phyloP scores from a whole-genome alignment of 2,113 vertebrate genomes.

The Myrmophylax atrothorax region DNA sequence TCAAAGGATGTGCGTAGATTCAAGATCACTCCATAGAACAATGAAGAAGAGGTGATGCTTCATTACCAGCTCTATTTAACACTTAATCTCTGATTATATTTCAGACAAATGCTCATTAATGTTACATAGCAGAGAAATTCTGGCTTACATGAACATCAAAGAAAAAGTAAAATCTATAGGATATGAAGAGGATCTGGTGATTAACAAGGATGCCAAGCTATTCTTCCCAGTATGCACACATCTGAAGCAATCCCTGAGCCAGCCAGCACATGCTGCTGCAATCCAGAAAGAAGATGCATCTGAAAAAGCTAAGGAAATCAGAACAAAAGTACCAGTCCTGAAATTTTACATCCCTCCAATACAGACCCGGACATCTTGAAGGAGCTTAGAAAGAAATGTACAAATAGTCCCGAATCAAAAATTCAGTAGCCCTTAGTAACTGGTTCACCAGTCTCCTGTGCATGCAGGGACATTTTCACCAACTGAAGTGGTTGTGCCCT shows the following conservation, averaged over 20 bases:
- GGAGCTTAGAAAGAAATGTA: neutral
- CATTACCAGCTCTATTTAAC: neutral
- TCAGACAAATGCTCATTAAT: neutral
- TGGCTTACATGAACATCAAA: neutral
- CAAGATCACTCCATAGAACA: neutral
- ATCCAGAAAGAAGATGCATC: neutral
- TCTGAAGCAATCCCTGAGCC: neutral
- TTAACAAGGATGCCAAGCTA: neutral
- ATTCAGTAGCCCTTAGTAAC: neutral
- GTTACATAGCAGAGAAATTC: neutral
- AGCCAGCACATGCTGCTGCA: neutral
- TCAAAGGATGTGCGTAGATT: neutral
- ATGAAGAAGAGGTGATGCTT: neutral
- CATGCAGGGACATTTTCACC: neutral
- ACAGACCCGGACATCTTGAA: neutral
- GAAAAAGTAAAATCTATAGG: neutral
- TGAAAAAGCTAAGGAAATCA: neutral
- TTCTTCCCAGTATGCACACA: neutral
- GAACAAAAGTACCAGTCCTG: neutral
- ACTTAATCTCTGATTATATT: neutral
- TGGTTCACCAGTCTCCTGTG: neutral
- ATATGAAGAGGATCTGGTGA: neutral
- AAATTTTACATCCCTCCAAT: neutral
- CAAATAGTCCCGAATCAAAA: neutral
- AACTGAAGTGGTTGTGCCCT: rapidly evolving